Base-by-base conservation (phyloP, 2,888 invertebrate genomes). In the Chaetogeoica ovagalla region DNA sequence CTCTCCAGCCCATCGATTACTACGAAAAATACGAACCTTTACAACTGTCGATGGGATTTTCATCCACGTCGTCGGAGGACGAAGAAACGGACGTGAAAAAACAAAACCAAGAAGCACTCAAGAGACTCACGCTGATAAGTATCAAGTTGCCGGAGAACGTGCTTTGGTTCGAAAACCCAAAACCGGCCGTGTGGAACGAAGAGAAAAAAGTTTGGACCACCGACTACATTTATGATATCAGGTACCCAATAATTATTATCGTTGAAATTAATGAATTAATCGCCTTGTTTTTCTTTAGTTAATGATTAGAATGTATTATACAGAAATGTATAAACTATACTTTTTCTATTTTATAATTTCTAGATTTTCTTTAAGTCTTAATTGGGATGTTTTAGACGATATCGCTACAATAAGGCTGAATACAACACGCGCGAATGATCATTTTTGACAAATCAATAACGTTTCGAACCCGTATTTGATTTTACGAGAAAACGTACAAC, bases 101-200 rank as follows among this genome's bases (percentile, higher is more conserved):
- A 55, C 79, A 79, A 63, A 79, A 91, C 39, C 94, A 94, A 84
- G 88, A 89, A 3, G 92, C 92, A 72, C 89, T 94, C 85, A 92
- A 94, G 84, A 91, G 91, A 83, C 87, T 95, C 30, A 91, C 91
- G 0, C 86, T 91, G 11, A 89, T 94, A 19, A 90, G 90, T 43
- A 89, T 94, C 23, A 92, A 92, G 66, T 86, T 93, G 2, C 91
- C 93, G 0, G 89, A 90, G 59, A 89, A 90, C 1, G 90, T 93
- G 59, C 88, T 93, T 84, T 93, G 94, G 94, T 90, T 91, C 77
- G 94, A 94, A 84, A 93, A 93, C 0, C 94, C 94, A 0, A 88
- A 91, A 57, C 86, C 86, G 3, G 91, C 92, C 72, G 91, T 92
- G 83, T 93, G 93, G 93, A 90, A 92, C 82, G 87, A 87, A 76